phyloP scores from a whole-genome alignment of 2,113 vertebrate genomes.

The Paedocypris sp. region DNA sequence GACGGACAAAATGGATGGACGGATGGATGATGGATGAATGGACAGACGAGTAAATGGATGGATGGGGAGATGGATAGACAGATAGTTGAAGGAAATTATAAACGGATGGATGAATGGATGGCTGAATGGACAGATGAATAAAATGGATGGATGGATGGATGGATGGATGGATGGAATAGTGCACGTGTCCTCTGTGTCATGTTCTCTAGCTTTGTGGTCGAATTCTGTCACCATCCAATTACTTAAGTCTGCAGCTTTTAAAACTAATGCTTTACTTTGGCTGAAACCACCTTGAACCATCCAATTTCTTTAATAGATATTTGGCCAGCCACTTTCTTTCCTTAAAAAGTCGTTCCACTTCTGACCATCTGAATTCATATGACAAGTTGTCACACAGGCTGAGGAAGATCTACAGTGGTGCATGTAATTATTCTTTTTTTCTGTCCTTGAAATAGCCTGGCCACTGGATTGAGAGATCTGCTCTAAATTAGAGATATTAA shows the following conservation, averaged over 20 bases:
- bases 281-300: background rate
- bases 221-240: conserved; percentile 5
- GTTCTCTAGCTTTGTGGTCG: background rate
- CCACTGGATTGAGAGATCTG: background rate
- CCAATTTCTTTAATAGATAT: background rate
- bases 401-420: conserved; percentile 1
- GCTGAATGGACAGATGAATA: too few relatives aligned
- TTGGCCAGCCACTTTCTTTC: background rate
- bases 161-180: too few relatives aligned
- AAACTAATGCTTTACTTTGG: background rate
- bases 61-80: too few relatives aligned
- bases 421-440: conserved; percentile 11
- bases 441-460: background rate
- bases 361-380: background rate
- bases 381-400: background rate
- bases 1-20: too few relatives aligned
- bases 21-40: too few relatives aligned
- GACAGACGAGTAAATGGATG: too few relatives aligned
- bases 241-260: background rate
- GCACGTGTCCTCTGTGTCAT: background rate
- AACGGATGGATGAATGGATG: too few relatives aligned
- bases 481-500: background rate
- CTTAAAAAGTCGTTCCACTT: background rate
- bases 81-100: too few relatives aligned
- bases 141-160: too few relatives aligned